These are phyloP conservation scores for Gortyna flavago DNA, from an alignment of 2,888 invertebrate species.

Conservation along the genomic window DNA sequence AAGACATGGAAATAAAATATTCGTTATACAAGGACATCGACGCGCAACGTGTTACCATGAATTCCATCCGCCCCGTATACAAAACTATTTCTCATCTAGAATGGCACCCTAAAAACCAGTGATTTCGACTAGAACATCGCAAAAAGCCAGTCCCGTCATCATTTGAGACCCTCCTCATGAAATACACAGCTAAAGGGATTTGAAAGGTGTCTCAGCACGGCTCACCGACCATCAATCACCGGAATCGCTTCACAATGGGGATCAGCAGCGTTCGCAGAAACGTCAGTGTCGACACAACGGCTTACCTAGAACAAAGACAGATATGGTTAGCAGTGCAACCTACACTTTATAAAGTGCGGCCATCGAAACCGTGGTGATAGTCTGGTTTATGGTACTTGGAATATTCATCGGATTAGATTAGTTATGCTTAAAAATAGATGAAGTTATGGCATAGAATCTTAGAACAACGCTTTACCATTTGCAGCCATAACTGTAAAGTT, in stretches of 20 bases:
- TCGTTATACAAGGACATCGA: not conserved
- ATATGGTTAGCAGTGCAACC: constrained; percentile 55
- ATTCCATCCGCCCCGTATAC: too few relatives aligned
- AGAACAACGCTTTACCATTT: not conserved
- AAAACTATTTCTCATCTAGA: not conserved
- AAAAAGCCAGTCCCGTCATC: not conserved
- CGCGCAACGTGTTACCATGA: not conserved
- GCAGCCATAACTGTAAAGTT: not conserved
- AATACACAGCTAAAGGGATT: constrained; percentile 22
- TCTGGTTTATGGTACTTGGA: not conserved
- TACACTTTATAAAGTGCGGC: constrained; percentile 42
- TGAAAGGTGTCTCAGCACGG: constrained; percentile 41
- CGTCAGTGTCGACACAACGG: constrained; percentile 57
- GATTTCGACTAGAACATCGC: not conserved
- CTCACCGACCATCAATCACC: constrained; percentile 65
- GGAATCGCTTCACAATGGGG: constrained; percentile 61
- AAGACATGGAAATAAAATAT: not conserved
- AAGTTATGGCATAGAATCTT: not conserved
- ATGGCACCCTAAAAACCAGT: not conserved
- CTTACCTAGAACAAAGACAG: constrained; percentile 81
- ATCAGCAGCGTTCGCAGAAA: constrained; percentile 71
- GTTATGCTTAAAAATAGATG: not conserved
- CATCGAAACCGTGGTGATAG: constrained; percentile 22
- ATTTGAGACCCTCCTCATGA: constrained; percentile 29
- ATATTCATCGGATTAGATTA: not conserved